Conservation (phyloP, 2,888 invertebrate species). For the Torymus texanus region DNA sequence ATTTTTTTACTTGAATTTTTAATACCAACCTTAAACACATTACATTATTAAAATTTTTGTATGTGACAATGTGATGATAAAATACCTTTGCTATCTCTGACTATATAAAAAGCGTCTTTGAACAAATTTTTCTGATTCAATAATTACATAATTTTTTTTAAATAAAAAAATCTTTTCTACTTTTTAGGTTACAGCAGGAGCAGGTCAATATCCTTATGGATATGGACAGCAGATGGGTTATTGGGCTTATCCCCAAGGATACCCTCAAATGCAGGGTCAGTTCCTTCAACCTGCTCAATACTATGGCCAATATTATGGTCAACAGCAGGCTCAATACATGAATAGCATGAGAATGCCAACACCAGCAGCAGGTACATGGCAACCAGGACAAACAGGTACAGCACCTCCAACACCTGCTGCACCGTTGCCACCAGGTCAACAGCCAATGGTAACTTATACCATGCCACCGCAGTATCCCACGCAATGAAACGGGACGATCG, state of each 20-base stretch:
- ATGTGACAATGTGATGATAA: too few relatives aligned
- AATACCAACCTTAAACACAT: too few relatives aligned
- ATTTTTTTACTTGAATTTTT: too few relatives aligned
- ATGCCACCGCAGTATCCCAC: conserved; percentile 91
- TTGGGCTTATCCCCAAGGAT: conserved; percentile 89
- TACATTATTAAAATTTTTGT: too few relatives aligned
- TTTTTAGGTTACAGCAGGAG: conserved; percentile 79
- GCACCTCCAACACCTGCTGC: conserved; percentile 72
- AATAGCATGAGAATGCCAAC: conserved; percentile 76
- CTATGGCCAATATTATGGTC: conserved; percentile 80
- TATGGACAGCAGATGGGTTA: conserved; percentile 93
- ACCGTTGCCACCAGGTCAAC: conserved; percentile 72
- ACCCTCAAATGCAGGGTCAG: conserved; percentile 86
- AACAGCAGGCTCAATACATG: conserved; percentile 80
- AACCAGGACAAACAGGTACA: conserved; percentile 75
- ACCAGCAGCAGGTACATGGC: conserved; percentile 74
- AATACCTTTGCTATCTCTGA: too few relatives aligned
- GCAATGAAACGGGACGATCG: conserved; percentile 80
- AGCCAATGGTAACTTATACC: conserved; percentile 77
- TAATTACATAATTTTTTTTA: too few relatives aligned
- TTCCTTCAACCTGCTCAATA: conserved; percentile 86
- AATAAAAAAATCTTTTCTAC: not conserved
- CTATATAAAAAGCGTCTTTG: too few relatives aligned
- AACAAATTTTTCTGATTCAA: too few relatives aligned
- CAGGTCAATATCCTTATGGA: conserved; percentile 89